Conservation (phyloP, 2,113 vertebrate genomes). For the Misgurnus anguillicaudatus region DNA sequence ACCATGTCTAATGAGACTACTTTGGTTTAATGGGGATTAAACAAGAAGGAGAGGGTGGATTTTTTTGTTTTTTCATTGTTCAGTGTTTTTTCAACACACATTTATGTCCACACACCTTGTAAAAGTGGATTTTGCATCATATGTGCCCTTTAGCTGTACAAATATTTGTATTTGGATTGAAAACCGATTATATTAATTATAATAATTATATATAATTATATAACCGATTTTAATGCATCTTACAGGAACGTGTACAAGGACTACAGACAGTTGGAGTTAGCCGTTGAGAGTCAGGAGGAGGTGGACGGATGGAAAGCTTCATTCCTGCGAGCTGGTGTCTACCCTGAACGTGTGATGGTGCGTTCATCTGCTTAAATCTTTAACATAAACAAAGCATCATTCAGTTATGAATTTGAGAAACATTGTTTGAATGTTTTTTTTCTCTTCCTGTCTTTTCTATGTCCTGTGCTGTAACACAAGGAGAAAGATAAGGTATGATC, state of each 20-base stretch:
- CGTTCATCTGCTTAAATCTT: conserved; percentile 44
- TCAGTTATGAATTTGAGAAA: neutral
- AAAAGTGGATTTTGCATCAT: too few species aligned
- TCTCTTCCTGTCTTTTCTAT: neutral
- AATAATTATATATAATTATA: too few species aligned
- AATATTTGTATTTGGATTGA: too few species aligned
- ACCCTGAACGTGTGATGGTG: conserved; percentile 92
- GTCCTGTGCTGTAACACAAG: conserved; percentile 26
- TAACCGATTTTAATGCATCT: too few species aligned
- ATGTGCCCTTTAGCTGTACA: too few species aligned
- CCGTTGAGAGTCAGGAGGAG: conserved; percentile 98
- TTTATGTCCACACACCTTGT: too few species aligned
- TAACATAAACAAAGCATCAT: neutral
- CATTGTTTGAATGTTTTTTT: neutral
- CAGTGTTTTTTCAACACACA: too few species aligned
- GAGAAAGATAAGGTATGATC: conserved; percentile 59
- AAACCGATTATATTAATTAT: too few species aligned
- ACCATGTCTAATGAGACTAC: too few species aligned
- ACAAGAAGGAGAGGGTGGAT: too few species aligned
- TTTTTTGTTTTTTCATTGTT: too few species aligned
- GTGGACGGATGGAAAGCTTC: conserved; percentile 98
- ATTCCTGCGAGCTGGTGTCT: conserved; percentile 95
- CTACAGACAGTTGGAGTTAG: conserved; percentile 96
- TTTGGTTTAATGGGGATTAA: too few species aligned
- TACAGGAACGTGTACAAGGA: conserved; percentile 98